Conservation (phyloP, 2,888 invertebrate genomes). For the Micoletzkya japonica region DNA sequence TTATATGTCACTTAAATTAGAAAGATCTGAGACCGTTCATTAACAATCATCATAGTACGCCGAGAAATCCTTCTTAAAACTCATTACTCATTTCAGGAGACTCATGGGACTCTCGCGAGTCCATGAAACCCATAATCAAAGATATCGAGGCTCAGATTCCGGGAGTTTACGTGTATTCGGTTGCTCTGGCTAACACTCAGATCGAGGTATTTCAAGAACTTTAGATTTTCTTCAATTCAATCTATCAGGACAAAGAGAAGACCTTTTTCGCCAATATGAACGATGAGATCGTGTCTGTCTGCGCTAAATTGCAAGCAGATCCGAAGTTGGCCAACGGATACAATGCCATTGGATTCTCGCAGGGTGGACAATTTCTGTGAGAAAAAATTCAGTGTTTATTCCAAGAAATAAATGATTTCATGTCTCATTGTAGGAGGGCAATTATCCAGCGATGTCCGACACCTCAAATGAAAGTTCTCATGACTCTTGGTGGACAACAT, state of each 20-base stretch:
- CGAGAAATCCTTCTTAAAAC: not conserved
- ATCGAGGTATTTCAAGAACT: slow-evolving; percentile 44
- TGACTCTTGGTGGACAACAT: slow-evolving; percentile 93
- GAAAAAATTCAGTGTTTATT: slow-evolving; percentile 61
- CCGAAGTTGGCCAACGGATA: slow-evolving; percentile 78
- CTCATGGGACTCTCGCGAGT: slow-evolving; percentile 85
- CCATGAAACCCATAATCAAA: slow-evolving; percentile 80
- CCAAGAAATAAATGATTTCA: not conserved
- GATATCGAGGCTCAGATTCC: slow-evolving; percentile 76
- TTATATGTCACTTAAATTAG: too few species aligned
- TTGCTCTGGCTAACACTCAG: slow-evolving; percentile 76
- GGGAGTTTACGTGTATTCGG: slow-evolving; percentile 81
- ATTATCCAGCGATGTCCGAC: slow-evolving; percentile 86
- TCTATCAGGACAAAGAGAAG: slow-evolving; percentile 66
- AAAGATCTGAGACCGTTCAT: too few species aligned
- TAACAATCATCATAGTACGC: too few species aligned
- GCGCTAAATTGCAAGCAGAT: slow-evolving; percentile 71
- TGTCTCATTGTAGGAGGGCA: slow-evolving; percentile 76
- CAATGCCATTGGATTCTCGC: slow-evolving; percentile 94
- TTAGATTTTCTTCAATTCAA: too few species aligned
- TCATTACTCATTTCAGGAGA: slow-evolving; percentile 74
- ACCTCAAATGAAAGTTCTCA: slow-evolving; percentile 81
- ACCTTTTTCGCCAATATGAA: slow-evolving; percentile 68
- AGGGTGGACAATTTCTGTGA: slow-evolving; percentile 93
- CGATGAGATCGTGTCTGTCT: slow-evolving; percentile 73